Conservation (phyloP, 2,113 vertebrate genomes). For the Rutilus rutilus region DNA sequence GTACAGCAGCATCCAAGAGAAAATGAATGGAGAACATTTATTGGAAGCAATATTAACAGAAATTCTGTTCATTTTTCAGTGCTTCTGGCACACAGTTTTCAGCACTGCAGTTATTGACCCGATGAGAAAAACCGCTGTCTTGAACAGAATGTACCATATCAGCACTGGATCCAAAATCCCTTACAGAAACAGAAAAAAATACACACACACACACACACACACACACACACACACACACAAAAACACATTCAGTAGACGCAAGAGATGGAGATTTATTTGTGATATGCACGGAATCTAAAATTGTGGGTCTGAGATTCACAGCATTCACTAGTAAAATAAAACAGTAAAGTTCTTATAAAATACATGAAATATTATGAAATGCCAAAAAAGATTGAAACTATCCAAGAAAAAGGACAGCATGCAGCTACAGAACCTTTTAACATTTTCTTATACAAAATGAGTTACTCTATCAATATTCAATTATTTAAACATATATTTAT, state of each 20-base stretch:
- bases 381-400: not conserved
- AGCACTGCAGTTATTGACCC: not conserved
- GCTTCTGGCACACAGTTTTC: not conserved
- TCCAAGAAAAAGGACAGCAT: not conserved
- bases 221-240: no score
- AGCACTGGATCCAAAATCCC: conserved; percentile 10
- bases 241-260: not conserved
- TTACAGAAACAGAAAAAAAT: not conserved
- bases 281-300: not conserved
- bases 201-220: no score
- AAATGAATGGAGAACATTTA: not conserved
- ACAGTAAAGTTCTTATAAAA: not conserved
- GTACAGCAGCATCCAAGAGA: not conserved
- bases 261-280: not conserved
- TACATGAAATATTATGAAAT: not conserved
- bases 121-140: conserved; percentile 42
- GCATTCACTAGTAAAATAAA: not conserved
- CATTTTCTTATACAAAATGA: not conserved
- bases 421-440: not conserved
- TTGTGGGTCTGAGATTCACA: not conserved
- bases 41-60: not conserved
- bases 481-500: not conserved
- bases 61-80: not conserved
- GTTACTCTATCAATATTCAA: not conserved
- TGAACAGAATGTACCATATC: conserved; percentile 49